phyloP scores from a whole-genome alignment of 1,140 invertebrate species.

The Drosophila bocqueti region DNA sequence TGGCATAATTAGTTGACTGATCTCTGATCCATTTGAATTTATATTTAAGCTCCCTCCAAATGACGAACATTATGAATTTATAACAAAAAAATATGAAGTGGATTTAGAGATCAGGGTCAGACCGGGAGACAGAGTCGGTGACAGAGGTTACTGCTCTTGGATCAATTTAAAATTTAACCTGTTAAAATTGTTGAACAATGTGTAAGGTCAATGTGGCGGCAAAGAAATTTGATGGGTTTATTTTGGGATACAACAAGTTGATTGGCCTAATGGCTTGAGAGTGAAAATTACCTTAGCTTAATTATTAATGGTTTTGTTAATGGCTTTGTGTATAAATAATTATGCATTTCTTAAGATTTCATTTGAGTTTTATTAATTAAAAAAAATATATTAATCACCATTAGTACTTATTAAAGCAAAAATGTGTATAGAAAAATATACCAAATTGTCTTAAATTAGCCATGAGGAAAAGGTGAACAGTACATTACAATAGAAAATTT shows the following conservation, averaged over 20 bases:
- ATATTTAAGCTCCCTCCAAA: not conserved
- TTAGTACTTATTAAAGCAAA: not conserved
- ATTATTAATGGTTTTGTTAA: conserved; percentile 11
- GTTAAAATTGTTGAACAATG: conserved; percentile 5
- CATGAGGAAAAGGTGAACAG: not conserved
- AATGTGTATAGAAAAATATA: not conserved
- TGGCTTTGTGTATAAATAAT: not conserved
- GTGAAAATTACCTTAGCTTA: conserved; percentile 6
- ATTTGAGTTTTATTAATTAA: not conserved
- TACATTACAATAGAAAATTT: too few species aligned
- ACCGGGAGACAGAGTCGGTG: conserved; percentile 7
- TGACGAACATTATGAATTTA: not conserved
- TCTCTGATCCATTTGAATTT: conserved; percentile 19
- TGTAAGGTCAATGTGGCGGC: conserved; percentile 16
- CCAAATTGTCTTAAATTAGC: not conserved
- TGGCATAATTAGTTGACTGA: conserved; percentile 16
- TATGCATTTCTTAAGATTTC: not conserved
- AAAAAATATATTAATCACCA: not conserved
- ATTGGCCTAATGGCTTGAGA: not conserved
- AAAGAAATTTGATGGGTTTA: conserved; percentile 12
- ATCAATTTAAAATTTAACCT: conserved; percentile 5
- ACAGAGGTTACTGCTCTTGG: conserved; percentile 11
- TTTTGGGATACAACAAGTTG: conserved; percentile 19
- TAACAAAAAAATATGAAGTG: not conserved
- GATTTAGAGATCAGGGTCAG: conserved; percentile 22